phyloP scores from a whole-genome alignment of 2,888 invertebrate species.

The Dynastes tityus region DNA sequence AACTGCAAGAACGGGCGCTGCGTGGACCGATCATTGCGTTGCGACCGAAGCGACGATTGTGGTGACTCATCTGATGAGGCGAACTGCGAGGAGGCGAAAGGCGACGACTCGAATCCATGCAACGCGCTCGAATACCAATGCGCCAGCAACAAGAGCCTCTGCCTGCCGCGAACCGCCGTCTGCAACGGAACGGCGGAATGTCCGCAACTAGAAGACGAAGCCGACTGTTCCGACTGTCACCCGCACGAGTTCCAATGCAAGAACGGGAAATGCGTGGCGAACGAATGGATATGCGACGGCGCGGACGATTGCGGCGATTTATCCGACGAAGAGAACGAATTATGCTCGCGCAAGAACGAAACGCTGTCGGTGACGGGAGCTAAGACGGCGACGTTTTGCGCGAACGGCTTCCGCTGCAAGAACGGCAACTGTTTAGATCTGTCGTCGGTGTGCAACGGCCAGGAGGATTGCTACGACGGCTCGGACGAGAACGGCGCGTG shows the following conservation, averaged over 20 bases:
- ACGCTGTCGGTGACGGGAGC: not conserved
- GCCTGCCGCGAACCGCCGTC: conserved; percentile 72
- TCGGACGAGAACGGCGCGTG: conserved; percentile 82
- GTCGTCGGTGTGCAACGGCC: conserved; percentile 77
- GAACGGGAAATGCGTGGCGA: conserved; percentile 76
- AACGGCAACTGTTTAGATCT: conserved; percentile 79
- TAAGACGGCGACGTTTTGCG: conserved; percentile 62
- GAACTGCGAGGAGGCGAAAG: conserved; percentile 65
- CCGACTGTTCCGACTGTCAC: conserved; percentile 69
- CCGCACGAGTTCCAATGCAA: conserved; percentile 73
- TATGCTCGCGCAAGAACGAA: conserved; percentile 58
- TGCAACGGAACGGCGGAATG: conserved; percentile 79
- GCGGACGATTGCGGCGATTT: conserved; percentile 80
- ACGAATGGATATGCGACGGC: conserved; percentile 76
- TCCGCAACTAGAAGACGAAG: conserved; percentile 82
- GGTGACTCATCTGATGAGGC: conserved; percentile 75
- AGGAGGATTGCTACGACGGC: conserved; percentile 78
- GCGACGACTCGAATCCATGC: conserved; percentile 64
- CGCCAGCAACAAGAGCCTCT: conserved; percentile 71
- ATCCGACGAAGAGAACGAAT: conserved; percentile 78
- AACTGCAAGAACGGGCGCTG: conserved; percentile 74
- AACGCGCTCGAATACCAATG: conserved; percentile 71
- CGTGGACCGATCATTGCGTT: conserved; percentile 72
- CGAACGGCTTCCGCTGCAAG: conserved; percentile 72
- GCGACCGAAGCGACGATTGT: conserved; percentile 76